These are phyloP conservation scores for Anabas testudineus DNA, from an alignment of 2,797 vertebrate genomes.

Conservation along the genomic window DNA sequence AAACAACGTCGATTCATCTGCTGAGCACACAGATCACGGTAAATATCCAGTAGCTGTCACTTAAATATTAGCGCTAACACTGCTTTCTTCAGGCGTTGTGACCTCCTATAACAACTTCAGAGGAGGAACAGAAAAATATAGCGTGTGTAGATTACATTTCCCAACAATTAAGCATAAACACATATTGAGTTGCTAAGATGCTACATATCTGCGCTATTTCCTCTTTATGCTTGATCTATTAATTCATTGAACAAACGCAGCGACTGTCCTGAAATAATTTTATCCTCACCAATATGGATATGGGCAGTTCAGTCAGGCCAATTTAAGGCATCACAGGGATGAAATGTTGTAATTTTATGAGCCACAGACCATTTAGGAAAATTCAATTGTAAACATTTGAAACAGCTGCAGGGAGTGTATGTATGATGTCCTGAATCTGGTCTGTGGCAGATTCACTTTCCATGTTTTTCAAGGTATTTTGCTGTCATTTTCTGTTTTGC, in stretches of 20 bases:
- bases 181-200: no score
- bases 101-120: neutral
- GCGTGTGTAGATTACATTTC: no score
- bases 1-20: constrained; percentile 3
- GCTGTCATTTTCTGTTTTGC: neutral
- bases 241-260: neutral
- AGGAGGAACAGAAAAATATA: neutral
- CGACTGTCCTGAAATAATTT: neutral
- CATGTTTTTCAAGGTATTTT: neutral
- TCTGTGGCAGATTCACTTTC: neutral
- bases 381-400: no score
- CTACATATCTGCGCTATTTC: neutral
- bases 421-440: neutral
- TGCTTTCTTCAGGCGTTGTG: neutral
- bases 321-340: neutral
- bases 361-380: neutral
- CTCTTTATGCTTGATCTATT: neutral
- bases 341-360: neutral
- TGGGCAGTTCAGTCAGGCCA: neutral
- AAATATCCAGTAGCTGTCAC: constrained; percentile 17
- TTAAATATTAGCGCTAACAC: neutral
- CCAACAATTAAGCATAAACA: neutral
- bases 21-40: constrained; percentile 36
- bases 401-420: neutral
- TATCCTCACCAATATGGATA: neutral